A percentile compares a stretch with the other conserved stretches of the same genome.
Conservation (phyloP, 2,797 vertebrate genomes). For the Tadarida brasiliensis region DNA sequence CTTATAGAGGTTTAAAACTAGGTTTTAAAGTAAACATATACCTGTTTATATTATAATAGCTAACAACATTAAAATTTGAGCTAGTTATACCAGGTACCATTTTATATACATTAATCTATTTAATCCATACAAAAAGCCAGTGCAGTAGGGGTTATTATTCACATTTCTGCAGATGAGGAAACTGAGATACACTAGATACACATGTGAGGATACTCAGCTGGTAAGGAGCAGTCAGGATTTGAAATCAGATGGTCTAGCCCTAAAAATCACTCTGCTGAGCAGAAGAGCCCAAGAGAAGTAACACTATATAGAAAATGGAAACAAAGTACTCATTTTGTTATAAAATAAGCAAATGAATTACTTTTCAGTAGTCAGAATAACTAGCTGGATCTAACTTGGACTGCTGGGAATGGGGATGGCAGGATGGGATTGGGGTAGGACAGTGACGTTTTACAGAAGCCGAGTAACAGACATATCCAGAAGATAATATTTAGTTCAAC, state of each 20-base stretch:
- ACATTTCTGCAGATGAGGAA: neutral
- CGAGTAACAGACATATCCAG: neutral
- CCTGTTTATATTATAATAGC: neutral
- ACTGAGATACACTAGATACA: neutral
- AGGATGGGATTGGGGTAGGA: neutral
- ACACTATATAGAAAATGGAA: neutral
- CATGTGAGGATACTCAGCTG: neutral
- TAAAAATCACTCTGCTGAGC: neutral
- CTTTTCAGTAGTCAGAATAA: neutral
- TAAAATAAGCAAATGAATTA: neutral
- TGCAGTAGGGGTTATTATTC: neutral
- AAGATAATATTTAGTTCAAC: neutral
- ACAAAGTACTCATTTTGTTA: neutral
- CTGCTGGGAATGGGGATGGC: neutral
- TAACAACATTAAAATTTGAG: neutral
- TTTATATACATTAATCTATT: neutral
- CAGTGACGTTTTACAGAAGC: neutral
- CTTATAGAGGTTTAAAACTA: constrained; percentile 6
- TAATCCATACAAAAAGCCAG: neutral
- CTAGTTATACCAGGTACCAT: neutral
- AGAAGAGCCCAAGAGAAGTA: neutral
- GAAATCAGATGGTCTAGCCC: neutral
- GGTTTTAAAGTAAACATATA: neutral
- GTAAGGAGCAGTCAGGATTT: neutral
- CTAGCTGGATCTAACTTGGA: neutral